phyloP scores from a whole-genome alignment of 2,888 invertebrate species.

The Dryocosmus kuriphilus region DNA sequence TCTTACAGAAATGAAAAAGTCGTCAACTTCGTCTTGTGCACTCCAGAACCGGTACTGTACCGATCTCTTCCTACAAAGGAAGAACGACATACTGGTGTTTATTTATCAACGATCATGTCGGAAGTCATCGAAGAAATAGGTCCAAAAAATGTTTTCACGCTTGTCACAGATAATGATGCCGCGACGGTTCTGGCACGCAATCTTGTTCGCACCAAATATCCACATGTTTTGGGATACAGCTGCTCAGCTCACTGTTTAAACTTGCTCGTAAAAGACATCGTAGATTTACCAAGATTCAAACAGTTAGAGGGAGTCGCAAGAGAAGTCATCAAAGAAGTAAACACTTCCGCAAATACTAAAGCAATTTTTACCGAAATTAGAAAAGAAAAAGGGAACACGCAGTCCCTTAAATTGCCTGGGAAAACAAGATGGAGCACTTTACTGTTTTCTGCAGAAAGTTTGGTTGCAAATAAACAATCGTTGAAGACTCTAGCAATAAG shows the following conservation, averaged over 20 bases:
- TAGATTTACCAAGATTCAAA: no score
- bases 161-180: conserved; percentile 45
- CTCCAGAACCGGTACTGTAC: conserved; percentile 40
- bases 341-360: conserved; percentile 42
- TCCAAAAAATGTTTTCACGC: conserved; percentile 29
- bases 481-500: conserved; percentile 46
- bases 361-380: conserved; percentile 48
- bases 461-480: conserved; percentile 45
- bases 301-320: conserved; percentile 27
- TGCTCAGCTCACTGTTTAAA: conserved; percentile 41
- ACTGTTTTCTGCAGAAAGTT: conserved; percentile 45
- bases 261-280: conserved; percentile 29
- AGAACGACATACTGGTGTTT: conserved; percentile 35
- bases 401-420: conserved; percentile 44
- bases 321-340: conserved; percentile 49
- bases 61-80: conserved; percentile 3
- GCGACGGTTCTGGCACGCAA: conserved; percentile 33
- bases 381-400: conserved; percentile 24
- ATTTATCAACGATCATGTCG: conserved; percentile 22
- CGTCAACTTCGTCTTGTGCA: conserved; percentile 41
- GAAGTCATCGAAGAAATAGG: conserved; percentile 41
- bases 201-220: conserved; percentile 22
- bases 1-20: conserved; percentile 19
- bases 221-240: no score
- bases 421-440: conserved; percentile 49